phyloP scores from a whole-genome alignment of 1,140 invertebrate species.

The Sitobion miscanthi region DNA sequence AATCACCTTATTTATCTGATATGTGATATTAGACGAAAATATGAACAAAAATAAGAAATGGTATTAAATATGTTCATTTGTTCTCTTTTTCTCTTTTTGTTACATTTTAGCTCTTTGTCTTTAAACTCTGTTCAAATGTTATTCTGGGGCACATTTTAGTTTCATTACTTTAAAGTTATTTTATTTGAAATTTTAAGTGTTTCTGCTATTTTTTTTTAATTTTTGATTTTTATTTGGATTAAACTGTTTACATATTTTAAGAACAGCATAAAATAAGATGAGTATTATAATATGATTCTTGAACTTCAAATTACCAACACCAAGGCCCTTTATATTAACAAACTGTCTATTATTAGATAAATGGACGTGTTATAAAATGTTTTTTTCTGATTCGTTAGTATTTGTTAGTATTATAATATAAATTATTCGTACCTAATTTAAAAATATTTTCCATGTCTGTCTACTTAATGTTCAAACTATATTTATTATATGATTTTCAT shows the following conservation, averaged over 20 bases:
- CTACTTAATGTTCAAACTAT: background rate
- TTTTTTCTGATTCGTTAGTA: background rate
- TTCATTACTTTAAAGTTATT: background rate
- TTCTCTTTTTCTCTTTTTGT: background rate
- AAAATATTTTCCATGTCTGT: background rate
- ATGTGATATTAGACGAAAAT: background rate
- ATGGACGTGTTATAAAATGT: no score
- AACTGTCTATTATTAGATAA: no score
- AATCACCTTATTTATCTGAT: no score
- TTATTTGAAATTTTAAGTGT: background rate
- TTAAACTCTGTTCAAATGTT: background rate
- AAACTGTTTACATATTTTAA: background rate
- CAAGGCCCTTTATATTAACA: background rate
- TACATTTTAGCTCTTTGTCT: background rate
- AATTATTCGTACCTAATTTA: background rate
- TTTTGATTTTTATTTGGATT: background rate
- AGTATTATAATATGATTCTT: background rate
- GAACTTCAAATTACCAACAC: background rate
- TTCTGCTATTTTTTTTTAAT: background rate
- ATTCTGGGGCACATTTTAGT: background rate
- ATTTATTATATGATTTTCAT: background rate
- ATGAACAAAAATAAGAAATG: no score
- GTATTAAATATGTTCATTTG: background rate
- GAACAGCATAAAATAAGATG: background rate
- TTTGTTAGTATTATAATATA: background rate